Evolutionary conservation across 2,797 vertebrate genomes (phyloP).

Genomic region (Gobionotothen gibberifrons): DNA sequence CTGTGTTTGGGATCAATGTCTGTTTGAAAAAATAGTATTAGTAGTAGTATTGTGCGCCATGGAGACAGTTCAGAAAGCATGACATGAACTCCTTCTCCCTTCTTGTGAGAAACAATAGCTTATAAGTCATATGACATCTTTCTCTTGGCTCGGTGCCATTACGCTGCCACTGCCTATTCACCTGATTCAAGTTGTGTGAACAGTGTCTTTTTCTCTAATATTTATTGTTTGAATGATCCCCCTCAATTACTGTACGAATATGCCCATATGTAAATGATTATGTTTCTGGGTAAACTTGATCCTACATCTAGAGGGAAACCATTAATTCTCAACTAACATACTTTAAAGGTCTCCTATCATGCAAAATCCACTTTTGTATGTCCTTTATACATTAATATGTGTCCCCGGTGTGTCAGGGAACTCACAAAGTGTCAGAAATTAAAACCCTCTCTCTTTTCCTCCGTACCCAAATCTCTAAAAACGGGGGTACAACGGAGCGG

Average conservation of each 20-base stretch:
- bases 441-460: too few species aligned
- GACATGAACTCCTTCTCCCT: not conserved
- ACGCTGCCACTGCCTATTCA: not conserved
- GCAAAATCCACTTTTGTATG: too few species aligned
- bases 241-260: not conserved
- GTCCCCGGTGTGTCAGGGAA: too few species aligned
- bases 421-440: too few species aligned
- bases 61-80: not conserved
- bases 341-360: not conserved
- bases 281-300: not conserved
- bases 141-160: not conserved
- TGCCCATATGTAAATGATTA: too few species aligned
- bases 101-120: not conserved
- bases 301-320: not conserved
- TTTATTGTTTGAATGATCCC: conserved; percentile 1
- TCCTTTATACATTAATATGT: too few species aligned
- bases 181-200: not conserved
- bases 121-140: not conserved
- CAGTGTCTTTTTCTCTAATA: not conserved
- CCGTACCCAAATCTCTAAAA: too few species aligned
- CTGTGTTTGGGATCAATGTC: not conserved
- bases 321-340: not conserved
- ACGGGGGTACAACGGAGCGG: too few species aligned
- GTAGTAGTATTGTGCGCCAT: not conserved
- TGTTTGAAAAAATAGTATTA: not conserved